Conservation (phyloP, 2,113 vertebrate species). For the Vulpes ferrilata region DNA sequence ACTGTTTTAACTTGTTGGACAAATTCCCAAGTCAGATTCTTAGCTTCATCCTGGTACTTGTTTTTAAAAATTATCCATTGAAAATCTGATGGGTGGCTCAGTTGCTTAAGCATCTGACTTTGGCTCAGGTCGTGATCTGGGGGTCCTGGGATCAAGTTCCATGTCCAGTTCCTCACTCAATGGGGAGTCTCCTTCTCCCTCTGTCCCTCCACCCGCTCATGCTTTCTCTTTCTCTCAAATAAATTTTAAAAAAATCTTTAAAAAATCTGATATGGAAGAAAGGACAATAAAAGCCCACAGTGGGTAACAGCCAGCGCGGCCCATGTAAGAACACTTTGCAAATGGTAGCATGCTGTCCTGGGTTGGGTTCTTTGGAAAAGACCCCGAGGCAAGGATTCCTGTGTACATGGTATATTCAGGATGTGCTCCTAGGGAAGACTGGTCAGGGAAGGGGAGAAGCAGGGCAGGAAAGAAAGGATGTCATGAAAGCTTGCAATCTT, state of each 20-base stretch:
- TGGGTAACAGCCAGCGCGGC: background rate
- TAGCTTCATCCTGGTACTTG: background rate
- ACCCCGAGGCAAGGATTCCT: background rate
- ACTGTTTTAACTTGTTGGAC: background rate
- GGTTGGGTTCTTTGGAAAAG: background rate
- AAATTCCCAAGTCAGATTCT: background rate
- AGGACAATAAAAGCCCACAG: background rate
- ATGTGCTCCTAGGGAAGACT: background rate
- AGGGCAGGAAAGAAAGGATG: background rate
- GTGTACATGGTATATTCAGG: background rate
- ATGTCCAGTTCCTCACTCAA: background rate
- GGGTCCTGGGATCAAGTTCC: background rate
- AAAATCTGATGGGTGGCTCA: background rate
- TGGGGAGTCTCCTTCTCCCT: background rate
- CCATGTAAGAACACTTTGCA: background rate
- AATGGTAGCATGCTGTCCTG: background rate
- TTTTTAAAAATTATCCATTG: background rate
- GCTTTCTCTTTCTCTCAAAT: background rate
- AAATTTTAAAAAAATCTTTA: background rate
- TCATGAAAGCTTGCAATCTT: background rate
- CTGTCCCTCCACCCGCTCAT: background rate
- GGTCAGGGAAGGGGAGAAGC: background rate
- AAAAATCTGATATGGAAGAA: background rate
- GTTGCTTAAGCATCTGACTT: background rate
- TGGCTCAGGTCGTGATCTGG: background rate